Evolutionary conservation across 2,113 vertebrate genomes (phyloP).

Genomic region (Boleophthalmus pectinirostris): DNA sequence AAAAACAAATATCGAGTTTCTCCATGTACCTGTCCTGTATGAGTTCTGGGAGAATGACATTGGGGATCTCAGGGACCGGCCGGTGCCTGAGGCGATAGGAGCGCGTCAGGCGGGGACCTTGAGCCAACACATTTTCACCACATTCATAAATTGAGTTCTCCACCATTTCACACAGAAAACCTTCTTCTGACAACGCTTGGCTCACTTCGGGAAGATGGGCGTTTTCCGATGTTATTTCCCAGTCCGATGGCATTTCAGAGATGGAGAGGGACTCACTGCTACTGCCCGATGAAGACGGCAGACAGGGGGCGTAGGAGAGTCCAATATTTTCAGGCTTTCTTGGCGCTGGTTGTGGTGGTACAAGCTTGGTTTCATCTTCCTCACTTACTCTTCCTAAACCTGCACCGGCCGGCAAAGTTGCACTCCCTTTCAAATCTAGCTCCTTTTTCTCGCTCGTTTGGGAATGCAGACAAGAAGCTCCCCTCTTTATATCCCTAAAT

Average conservation of each 20-base stretch:
- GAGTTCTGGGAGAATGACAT: not conserved
- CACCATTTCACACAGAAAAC: slow-evolving; percentile 86
- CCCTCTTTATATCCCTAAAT: slow-evolving; percentile 57
- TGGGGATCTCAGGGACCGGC: slow-evolving; percentile 88
- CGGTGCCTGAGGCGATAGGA: slow-evolving; percentile 88
- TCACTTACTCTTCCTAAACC: not conserved
- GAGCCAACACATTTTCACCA: slow-evolving; percentile 26
- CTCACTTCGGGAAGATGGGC: slow-evolving; percentile 15
- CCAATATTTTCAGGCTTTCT: slow-evolving; percentile 44
- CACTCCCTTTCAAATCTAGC: slow-evolving; percentile 19
- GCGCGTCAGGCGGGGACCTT: slow-evolving; percentile 51
- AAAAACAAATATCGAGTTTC: not conserved
- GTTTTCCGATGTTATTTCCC: slow-evolving; percentile 52
- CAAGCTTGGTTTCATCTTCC: not conserved
- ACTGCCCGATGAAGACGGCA: slow-evolving; percentile 33
- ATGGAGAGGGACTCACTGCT: slow-evolving; percentile 56
- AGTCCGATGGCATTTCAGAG: slow-evolving; percentile 54
- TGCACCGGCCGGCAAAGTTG: slow-evolving; percentile 48
- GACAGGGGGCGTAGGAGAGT: not conserved
- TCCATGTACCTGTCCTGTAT: slow-evolving; percentile 60
- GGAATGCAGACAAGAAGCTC: slow-evolving; percentile 15
- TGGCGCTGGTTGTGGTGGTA: slow-evolving; percentile 27
- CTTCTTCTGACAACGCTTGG: slow-evolving; percentile 31
- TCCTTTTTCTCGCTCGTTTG: slow-evolving; percentile 11
- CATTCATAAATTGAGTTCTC: slow-evolving; percentile 85